Conservation (phyloP, 2,888 invertebrate genomes). For the Ormyrus nitidulus region DNA sequence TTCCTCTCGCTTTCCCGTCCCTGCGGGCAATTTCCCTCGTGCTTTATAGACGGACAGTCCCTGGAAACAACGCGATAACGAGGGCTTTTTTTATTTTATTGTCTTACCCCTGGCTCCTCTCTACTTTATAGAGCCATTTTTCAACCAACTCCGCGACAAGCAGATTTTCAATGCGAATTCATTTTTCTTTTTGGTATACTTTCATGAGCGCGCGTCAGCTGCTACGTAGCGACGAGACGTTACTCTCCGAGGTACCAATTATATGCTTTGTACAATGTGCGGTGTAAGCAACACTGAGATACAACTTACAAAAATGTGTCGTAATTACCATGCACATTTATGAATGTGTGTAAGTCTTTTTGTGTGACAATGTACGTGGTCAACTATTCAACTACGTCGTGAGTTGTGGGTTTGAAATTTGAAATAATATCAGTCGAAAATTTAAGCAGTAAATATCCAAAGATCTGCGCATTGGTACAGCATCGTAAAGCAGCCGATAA, state of each 20-base stretch:
- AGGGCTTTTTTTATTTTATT: neutral
- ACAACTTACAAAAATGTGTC: conserved; percentile 11
- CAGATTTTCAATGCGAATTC: conserved; percentile 8
- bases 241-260: conserved; percentile 9
- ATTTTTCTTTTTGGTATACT: neutral
- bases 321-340: conserved; percentile 20
- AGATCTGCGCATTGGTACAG: no score
- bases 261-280: conserved; percentile 32
- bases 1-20: neutral
- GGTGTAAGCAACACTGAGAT: conserved; percentile 51
- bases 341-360: neutral
- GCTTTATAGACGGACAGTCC: neutral
- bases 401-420: no score
- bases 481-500: no score
- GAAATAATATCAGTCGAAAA: no score
- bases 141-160: neutral
- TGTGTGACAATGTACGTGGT: no score
- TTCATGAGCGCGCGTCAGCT: no score
- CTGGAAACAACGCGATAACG: neutral
- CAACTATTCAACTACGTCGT: no score
- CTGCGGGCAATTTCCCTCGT: neutral
- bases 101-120: neutral
- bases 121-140: conserved; percentile 10
- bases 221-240: neutral
- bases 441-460: no score